Evolutionary conservation across 2,888 invertebrate genomes (phyloP).

Genomic region (Agonum fuliginosum): DNA sequence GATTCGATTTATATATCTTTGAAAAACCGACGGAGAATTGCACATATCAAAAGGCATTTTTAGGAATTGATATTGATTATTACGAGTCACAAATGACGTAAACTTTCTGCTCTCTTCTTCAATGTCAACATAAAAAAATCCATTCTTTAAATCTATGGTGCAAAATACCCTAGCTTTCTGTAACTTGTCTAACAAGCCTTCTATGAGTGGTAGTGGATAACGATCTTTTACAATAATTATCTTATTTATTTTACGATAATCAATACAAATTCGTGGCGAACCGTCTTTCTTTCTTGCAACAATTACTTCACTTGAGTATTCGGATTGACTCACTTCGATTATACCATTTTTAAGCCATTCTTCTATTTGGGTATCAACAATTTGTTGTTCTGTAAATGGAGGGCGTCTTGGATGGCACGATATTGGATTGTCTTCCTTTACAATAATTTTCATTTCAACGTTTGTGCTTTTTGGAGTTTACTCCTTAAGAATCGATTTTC

Average conservation of each 20-base stretch:
- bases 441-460: background rate
- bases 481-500: no score
- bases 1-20: constrained; percentile 64
- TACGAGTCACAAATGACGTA: no score
- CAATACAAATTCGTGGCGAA: constrained; percentile 62
- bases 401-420: background rate
- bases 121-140: no score
- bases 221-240: constrained; percentile 61
- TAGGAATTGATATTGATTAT: constrained; percentile 64
- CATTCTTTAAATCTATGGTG: no score
- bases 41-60: constrained; percentile 65
- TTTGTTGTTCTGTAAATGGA: constrained; percentile 51
- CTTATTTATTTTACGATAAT: constrained; percentile 64
- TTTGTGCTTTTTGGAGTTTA: background rate
- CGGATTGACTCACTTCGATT: constrained; percentile 61
- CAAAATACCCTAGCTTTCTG: constrained; percentile 59
- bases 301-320: constrained; percentile 64
- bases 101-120: no score
- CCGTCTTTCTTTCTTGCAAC: constrained; percentile 63
- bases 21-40: constrained; percentile 64
- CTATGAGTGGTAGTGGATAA: constrained; percentile 64
- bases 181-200: constrained; percentile 62
- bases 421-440: background rate
- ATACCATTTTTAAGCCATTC: constrained; percentile 62
- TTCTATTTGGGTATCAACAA: constrained; percentile 62